Evolutionary conservation across 2,113 vertebrate species (phyloP).

Genomic region (Chamaetylas fuelleborni): DNA sequence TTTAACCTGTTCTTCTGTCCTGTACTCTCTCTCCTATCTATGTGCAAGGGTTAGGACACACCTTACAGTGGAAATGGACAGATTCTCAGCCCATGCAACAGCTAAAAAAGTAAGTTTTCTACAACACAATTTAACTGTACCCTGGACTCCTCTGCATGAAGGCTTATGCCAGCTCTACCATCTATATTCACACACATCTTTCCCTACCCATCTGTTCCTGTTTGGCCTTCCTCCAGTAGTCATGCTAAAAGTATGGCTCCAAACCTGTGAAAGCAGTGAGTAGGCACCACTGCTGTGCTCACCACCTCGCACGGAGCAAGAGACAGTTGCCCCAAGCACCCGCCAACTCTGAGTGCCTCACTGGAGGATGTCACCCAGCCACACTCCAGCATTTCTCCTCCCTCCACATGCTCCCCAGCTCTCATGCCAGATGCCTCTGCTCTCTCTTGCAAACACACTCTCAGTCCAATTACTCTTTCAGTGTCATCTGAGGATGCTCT

Average conservation of each 20-base stretch:
- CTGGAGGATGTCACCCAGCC: conserved; percentile 35
- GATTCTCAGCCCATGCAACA: background rate
- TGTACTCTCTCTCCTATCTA: background rate
- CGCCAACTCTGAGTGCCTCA: conserved; percentile 37
- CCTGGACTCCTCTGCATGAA: conserved; percentile 18
- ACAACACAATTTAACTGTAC: background rate
- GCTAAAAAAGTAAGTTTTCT: conserved; percentile 14
- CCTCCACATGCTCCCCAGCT: background rate
- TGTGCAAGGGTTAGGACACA: background rate
- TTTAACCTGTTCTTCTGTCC: background rate
- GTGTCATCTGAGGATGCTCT: conserved; percentile 32
- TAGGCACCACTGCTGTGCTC: conserved; percentile 53
- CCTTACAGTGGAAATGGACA: background rate
- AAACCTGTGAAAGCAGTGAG: conserved; percentile 52
- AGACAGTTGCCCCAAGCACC: conserved; percentile 48
- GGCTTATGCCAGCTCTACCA: conserved; percentile 26
- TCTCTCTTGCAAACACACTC: background rate
- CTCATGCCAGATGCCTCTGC: conserved; percentile 13
- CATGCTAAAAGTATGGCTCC: conserved; percentile 44
- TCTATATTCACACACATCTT: conserved; percentile 55
- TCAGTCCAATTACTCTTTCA: background rate
- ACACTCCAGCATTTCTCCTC: conserved; percentile 27
- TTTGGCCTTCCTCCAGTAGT: conserved; percentile 56
- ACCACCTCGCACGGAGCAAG: background rate
- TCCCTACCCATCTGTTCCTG: conserved; percentile 49